These are phyloP conservation scores for Sylvia atricapilla DNA, from an alignment of 2,113 vertebrate species.

Conservation along the genomic window DNA sequence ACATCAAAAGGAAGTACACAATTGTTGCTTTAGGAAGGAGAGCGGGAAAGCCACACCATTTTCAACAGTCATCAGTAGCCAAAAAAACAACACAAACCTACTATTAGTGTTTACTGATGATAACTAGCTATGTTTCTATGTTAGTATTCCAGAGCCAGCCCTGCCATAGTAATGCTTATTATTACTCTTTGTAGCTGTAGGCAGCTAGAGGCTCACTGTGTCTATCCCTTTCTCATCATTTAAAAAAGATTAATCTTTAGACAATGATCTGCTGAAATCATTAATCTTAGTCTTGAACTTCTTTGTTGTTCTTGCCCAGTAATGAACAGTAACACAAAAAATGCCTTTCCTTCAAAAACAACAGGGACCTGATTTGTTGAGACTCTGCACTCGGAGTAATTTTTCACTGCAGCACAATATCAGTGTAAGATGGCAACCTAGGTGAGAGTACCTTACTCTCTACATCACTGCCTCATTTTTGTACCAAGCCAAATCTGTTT, in stretches of 20 bases:
- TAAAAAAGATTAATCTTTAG: conserved; percentile 73
- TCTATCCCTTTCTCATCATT: conserved; percentile 62
- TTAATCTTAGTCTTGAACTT: conserved; percentile 59
- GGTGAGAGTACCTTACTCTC: background rate
- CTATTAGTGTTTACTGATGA: conserved; percentile 68
- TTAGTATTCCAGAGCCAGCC: conserved; percentile 50
- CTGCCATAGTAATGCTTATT: conserved; percentile 57
- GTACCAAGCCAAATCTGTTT: background rate
- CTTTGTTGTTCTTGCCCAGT: conserved; percentile 35
- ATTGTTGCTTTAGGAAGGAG: conserved; percentile 41
- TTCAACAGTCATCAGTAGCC: conserved; percentile 59
- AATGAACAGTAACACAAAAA: conserved; percentile 25
- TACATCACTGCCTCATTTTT: background rate
- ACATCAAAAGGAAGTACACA: background rate
- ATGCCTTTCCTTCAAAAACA: conserved; percentile 23
- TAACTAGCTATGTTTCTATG: conserved; percentile 56
- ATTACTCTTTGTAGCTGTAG: conserved; percentile 66
- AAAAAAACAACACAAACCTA: conserved; percentile 28
- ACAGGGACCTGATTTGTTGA: background rate
- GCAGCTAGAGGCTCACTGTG: conserved; percentile 55
- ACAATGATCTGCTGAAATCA: conserved; percentile 62
- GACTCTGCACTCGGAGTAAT: background rate
- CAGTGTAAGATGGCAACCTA: background rate
- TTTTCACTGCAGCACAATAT: background rate
- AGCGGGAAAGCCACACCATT: conserved; percentile 11